These are phyloP conservation scores for Spilogale gracilis DNA, from an alignment of 2,113 vertebrate genomes.

Conservation along the genomic window DNA sequence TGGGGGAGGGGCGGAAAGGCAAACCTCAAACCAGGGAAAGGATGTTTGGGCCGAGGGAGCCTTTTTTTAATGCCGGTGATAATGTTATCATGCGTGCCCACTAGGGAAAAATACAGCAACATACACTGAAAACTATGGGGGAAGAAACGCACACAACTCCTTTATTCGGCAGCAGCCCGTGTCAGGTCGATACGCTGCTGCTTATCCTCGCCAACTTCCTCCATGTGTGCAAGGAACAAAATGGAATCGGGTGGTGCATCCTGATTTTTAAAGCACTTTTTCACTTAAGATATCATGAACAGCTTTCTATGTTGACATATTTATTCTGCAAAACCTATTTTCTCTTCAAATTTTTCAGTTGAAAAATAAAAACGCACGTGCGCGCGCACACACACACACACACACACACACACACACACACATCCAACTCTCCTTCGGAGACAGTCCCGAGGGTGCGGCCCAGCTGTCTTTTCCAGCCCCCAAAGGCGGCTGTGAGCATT, in stretches of 20 bases:
- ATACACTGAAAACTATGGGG: background rate
- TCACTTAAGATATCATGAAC: background rate
- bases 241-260: background rate
- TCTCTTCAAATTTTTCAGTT: background rate
- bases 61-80: conserved; percentile 38
- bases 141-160: accelerated
- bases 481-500: accelerated
- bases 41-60: background rate
- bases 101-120: background rate
- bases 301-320: background rate
- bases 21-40: background rate
- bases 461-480: background rate
- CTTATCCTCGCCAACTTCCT: background rate
- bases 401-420: background rate
- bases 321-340: conserved; percentile 25
- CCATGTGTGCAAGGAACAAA: background rate
- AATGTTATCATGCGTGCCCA: conserved; percentile 45
- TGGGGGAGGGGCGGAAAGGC: accelerated
- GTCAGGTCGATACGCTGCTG: accelerated
- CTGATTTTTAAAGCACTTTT: conserved; percentile 45
- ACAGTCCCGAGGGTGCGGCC: background rate
- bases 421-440: background rate
- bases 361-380: background rate
- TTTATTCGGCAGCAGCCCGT: accelerated
- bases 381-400: background rate